These are phyloP conservation scores for Agrotis segetum DNA, from an alignment of 2,888 invertebrate species.

Conservation along the genomic window DNA sequence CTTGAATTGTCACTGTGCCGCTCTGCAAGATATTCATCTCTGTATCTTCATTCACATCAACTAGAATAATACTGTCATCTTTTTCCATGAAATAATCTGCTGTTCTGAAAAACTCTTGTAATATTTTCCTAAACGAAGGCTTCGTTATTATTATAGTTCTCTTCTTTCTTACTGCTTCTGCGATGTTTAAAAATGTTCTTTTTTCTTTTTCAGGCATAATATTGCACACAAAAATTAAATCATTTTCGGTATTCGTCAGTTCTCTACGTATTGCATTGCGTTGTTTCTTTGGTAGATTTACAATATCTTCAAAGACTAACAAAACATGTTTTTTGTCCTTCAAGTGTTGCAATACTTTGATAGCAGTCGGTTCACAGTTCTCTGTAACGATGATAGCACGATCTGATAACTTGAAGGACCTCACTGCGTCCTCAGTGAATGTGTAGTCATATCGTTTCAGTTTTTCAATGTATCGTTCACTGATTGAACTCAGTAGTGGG, in stretches of 20 bases:
- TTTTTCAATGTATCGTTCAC: not conserved
- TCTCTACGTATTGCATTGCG: not conserved
- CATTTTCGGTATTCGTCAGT: not conserved
- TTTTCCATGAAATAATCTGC: not conserved
- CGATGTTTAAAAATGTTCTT: not conserved
- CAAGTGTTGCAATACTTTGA: not conserved
- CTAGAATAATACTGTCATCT: not conserved
- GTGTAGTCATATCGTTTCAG: not conserved
- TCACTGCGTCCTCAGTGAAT: constrained; percentile 10
- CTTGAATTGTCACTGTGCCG: not conserved
- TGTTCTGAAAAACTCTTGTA: constrained; percentile 3
- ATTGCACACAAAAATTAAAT: constrained; percentile 5
- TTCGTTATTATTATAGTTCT: constrained; percentile 2
- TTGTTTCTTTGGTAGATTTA: not conserved
- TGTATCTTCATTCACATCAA: constrained; percentile 7
- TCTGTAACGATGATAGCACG: not conserved
- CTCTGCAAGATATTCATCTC: not conserved
- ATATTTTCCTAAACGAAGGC: not conserved
- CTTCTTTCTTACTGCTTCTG: constrained; percentile 3
- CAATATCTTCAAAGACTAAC: not conserved
- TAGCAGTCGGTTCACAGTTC: not conserved
- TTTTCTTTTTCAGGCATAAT: not conserved
- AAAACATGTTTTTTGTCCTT: not conserved
- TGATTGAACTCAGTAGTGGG: constrained; percentile 7
- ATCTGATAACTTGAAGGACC: constrained; percentile 5